phyloP scores from a whole-genome alignment of 2,113 vertebrate species.

The Sitta europaea region DNA sequence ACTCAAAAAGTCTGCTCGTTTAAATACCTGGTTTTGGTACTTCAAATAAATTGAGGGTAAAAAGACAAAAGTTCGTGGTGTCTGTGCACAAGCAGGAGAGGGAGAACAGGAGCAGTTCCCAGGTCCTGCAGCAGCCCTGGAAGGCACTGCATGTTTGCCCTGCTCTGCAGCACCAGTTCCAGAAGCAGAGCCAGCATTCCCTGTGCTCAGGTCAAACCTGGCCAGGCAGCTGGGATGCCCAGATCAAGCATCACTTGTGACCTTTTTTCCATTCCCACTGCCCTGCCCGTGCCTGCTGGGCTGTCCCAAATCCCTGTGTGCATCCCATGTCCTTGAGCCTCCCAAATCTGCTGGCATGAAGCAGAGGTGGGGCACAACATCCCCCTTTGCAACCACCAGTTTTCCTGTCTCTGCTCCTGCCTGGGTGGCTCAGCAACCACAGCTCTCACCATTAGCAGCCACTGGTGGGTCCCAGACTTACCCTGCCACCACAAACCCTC shows the following conservation, averaged over 20 bases:
- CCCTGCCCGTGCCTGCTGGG: not conserved
- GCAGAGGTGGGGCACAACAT: not conserved
- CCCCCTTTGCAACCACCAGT: conserved; percentile 1
- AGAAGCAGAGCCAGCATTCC: not conserved
- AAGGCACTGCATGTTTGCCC: rapidly evolving
- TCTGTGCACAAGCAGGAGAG: not conserved
- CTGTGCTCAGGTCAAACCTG: not conserved
- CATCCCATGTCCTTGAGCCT: not conserved
- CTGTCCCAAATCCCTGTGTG: not conserved
- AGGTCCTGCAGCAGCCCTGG: not conserved
- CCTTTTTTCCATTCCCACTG: not conserved
- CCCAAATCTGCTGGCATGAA: not conserved
- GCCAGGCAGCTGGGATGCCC: not conserved
- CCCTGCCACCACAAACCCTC: conserved; percentile 57
- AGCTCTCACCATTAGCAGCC: conserved; percentile 49
- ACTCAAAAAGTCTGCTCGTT: not conserved
- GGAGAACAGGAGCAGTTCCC: not conserved
- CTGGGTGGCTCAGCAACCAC: conserved; percentile 53
- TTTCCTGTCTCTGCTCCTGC: not conserved
- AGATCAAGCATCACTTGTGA: not conserved
- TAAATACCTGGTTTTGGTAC: not conserved
- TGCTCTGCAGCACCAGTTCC: not conserved
- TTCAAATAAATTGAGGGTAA: not conserved
- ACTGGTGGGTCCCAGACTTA: conserved; percentile 62
- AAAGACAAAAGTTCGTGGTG: not conserved